Percentiles rank a stretch among this genome's conserved stretches.
These are phyloP conservation scores for Sphaerophoria taeniata DNA, from an alignment of 2,888 invertebrate species.

Conservation along the genomic window DNA sequence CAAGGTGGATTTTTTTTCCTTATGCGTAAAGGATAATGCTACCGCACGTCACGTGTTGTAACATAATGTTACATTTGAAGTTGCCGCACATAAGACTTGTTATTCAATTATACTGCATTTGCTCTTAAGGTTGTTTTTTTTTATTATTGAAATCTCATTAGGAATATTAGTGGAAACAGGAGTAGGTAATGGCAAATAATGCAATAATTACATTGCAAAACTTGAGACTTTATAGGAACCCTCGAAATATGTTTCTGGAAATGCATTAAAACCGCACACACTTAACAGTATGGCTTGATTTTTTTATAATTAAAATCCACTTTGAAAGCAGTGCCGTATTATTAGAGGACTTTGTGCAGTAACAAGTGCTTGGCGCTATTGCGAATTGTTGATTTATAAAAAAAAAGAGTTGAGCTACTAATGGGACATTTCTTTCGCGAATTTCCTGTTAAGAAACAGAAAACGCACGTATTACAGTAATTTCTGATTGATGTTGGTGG, in stretches of 20 bases:
- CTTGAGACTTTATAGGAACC: constrained; percentile 56
- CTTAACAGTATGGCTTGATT: constrained; percentile 71
- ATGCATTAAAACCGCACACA: constrained; percentile 67
- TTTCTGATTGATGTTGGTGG: constrained; percentile 22
- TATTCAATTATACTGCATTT: constrained; percentile 76
- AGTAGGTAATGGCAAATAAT: constrained; percentile 65
- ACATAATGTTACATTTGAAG: constrained; percentile 54
- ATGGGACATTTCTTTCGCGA: constrained; percentile 49
- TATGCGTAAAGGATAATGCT: constrained; percentile 20
- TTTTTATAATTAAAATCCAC: constrained; percentile 66
- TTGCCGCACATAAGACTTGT: constrained; percentile 53
- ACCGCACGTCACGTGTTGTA: constrained; percentile 61
- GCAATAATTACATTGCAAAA: constrained; percentile 65
- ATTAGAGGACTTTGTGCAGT: constrained; percentile 33
- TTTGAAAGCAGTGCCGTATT: constrained; percentile 47
- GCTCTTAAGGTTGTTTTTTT: constrained; percentile 47
- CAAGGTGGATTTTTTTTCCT: constrained; percentile 34
- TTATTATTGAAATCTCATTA: constrained; percentile 72
- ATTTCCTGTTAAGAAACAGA: constrained; percentile 30
- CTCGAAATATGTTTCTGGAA: constrained; percentile 44
- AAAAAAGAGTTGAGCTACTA: constrained; percentile 43
- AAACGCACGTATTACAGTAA: not conserved
- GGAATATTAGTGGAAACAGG: constrained; percentile 43
- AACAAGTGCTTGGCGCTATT: constrained; percentile 57
- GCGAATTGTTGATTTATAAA: constrained; percentile 36